A percentile compares a stretch with the other conserved stretches of the same genome.
phyloP scores from a whole-genome alignment of 1,140 invertebrate genomes.

The Brachionus rubens region DNA sequence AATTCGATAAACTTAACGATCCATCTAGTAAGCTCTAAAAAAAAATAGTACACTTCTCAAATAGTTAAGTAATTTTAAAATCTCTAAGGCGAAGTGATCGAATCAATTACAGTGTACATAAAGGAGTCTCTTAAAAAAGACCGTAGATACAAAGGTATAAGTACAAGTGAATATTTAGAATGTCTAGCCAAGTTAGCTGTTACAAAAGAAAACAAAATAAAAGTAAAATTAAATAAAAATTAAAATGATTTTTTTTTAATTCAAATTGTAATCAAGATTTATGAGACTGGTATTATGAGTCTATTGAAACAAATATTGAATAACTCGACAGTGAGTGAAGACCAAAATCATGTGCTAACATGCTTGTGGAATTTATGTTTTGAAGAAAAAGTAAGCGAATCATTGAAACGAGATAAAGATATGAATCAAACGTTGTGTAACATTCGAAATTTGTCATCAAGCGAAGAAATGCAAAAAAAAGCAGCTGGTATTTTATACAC shows the following conservation, averaged over 20 bases:
- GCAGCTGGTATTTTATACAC: conserved; percentile 31
- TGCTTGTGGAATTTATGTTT: conserved; percentile 40
- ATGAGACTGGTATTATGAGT: not conserved
- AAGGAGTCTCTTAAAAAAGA: conserved; percentile 25
- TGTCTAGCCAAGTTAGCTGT: conserved; percentile 13
- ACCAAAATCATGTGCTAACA: conserved; percentile 16
- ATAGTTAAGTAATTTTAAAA: not conserved
- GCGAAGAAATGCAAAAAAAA: conserved; percentile 41
- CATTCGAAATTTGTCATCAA: not conserved
- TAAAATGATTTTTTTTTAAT: conserved; percentile 16
- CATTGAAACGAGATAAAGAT: conserved; percentile 12
- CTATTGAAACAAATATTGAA: conserved; percentile 13
- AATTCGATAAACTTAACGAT: conserved; percentile 27
- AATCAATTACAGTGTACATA: not conserved
- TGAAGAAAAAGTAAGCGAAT: conserved; percentile 16
- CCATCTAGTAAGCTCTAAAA: conserved; percentile 29
- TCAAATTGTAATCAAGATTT: too few species aligned
- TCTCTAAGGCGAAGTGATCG: not conserved
- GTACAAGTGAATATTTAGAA: conserved; percentile 21
- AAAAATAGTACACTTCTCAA: too few species aligned
- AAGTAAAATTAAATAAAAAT: not conserved
- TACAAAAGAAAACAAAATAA: conserved; percentile 5
- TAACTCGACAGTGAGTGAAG: not conserved
- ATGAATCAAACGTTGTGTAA: not conserved
- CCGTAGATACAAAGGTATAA: conserved; percentile 9